These are phyloP conservation scores for Brachionus plicatilis DNA, from an alignment of 1,140 invertebrate genomes.

Conservation along the genomic window DNA sequence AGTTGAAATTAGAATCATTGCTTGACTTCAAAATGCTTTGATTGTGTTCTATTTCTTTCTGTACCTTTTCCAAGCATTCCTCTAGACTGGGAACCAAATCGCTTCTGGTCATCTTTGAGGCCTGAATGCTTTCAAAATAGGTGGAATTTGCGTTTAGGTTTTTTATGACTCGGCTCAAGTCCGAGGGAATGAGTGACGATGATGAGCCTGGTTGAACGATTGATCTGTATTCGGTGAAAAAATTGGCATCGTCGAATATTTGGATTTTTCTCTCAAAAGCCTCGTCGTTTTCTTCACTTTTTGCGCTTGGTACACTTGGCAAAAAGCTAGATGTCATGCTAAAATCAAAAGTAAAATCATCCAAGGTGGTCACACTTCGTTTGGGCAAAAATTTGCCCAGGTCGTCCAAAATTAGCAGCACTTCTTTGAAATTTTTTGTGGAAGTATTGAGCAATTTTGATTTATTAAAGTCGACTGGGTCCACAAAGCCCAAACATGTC, in stretches of 20 bases:
- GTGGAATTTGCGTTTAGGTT: neutral
- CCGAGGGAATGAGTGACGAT: neutral
- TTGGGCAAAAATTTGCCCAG: neutral
- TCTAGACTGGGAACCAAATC: neutral
- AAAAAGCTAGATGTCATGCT: neutral
- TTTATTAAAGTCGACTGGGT: neutral
- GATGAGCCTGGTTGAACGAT: neutral
- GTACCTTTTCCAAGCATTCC: neutral
- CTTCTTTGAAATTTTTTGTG: neutral
- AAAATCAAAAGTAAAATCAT: neutral
- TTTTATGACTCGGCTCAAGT: neutral
- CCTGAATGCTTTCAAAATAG: neutral
- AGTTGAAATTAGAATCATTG: neutral
- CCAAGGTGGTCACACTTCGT: too few relatives aligned
- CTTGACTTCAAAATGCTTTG: neutral
- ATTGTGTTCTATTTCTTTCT: neutral
- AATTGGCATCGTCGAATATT: neutral
- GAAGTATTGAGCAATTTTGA: neutral
- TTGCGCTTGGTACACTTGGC: neutral
- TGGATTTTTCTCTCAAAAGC: neutral
- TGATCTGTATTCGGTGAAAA: neutral
- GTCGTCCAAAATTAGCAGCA: neutral
- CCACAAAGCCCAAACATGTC: neutral
- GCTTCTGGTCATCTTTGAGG: neutral
- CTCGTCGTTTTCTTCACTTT: neutral